Conservation (phyloP, 1,140 invertebrate species). For the Eumeta japonica region DNA sequence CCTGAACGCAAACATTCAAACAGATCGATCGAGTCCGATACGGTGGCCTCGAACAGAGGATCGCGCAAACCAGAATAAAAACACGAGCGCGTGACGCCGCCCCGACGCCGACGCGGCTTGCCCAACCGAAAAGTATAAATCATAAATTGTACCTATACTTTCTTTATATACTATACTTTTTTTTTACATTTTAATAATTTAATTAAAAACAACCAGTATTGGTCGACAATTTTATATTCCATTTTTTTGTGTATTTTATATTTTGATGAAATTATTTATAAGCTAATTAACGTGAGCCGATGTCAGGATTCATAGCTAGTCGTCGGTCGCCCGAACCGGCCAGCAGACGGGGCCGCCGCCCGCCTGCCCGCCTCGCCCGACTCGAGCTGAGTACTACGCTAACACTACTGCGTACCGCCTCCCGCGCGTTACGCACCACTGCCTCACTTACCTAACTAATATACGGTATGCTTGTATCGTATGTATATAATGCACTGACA, state of each 20-base stretch:
- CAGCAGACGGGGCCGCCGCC: constrained; percentile 22
- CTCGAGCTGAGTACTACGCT: constrained; percentile 35
- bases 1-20: too few relatives aligned
- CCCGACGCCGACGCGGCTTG: constrained; percentile 22
- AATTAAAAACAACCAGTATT: constrained; percentile 57
- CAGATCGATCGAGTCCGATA: too few relatives aligned
- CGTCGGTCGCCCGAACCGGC: constrained; percentile 54
- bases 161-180: constrained; percentile 55
- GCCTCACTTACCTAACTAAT: too few relatives aligned
- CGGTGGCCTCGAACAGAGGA: too few relatives aligned
- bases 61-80: too few relatives aligned
- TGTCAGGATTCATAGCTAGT: constrained; percentile 57
- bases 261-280: constrained; percentile 57
- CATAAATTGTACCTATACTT: constrained; percentile 58
- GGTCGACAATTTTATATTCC: constrained; percentile 56
- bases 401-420: constrained; percentile 52
- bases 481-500: constrained; percentile 51
- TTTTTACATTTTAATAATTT: constrained; percentile 59
- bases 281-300: constrained; percentile 58
- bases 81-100: too few relatives aligned
- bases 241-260: constrained; percentile 58
- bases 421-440: too few relatives aligned
- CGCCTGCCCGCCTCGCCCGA: constrained; percentile 24
- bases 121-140: constrained; percentile 57
- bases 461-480: too few relatives aligned